Evolutionary conservation across 2,113 vertebrate genomes (phyloP), one percentile per base, ranked within the genome.

Genomic region (Balaenoptera acutorostrata): DNA sequence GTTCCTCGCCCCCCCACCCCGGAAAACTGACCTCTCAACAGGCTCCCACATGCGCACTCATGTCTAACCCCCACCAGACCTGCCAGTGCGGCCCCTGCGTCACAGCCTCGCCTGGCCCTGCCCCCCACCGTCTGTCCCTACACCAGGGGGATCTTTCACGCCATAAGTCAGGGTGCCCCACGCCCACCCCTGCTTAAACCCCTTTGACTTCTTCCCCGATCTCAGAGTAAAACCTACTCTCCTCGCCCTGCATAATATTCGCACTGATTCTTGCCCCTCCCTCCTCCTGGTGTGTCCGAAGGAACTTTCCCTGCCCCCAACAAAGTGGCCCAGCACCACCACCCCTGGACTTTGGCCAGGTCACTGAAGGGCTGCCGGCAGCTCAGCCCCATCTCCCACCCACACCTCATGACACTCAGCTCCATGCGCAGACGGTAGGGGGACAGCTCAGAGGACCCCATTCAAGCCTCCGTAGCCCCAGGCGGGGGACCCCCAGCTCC

Each of bases 391-490:
- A 7, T 21, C 55, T 61, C 74, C 72, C 74, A 20, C 74, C 31
- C 44, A 21, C 44, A 11, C 29, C 17, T 12, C 27, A 11, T 1
- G 17, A 77, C 29, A 21, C 5, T 3, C 55, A 21, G 41, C 8
- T 10, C 29, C 41, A 46, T 2, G 41, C 27, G 2, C 52, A 69
- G 18, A 12, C 8, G 5, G 9, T 12, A 13, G 49, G 64, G 46
- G 44, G 29, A 12, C 8, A 0, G 0, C 33, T 18, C 59, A 3
- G 21, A 29, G 36, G 44, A 8, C 6, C 9, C 0, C 10, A 0
- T 5, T 8, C 3, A 3, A 21, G 23, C 69, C 6, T 6, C 49
- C 29, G 6, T n/a, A 13, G 82, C 44, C 39, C n/a, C 0, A 36
- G 55, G 59, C 0, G 1, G 14, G 63, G 83, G 64, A 17, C 8